A percentile compares a stretch with the other conserved stretches of the same genome.
Conservation (phyloP, 1,140 invertebrate genomes). For the Homarus americanus region DNA sequence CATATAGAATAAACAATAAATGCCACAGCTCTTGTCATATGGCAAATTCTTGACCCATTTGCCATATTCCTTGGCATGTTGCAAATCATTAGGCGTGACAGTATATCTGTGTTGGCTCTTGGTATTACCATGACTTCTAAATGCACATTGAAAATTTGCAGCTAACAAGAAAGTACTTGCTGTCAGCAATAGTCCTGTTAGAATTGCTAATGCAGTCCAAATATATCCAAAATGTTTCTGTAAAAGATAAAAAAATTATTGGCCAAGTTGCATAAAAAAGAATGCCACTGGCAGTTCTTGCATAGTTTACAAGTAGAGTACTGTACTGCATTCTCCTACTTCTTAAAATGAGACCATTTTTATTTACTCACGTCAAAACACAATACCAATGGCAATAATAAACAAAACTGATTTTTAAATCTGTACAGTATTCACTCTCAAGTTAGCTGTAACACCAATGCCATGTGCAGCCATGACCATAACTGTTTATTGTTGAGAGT, state of each 20-base stretch:
- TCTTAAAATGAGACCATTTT: too few species aligned
- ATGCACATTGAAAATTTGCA: neutral
- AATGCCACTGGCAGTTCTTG: too few species aligned
- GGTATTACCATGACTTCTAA: neutral
- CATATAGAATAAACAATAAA: conserved; percentile 39
- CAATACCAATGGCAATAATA: too few species aligned
- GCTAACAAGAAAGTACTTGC: neutral
- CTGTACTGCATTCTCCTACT: too few species aligned
- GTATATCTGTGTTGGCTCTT: neutral
- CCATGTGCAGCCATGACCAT: too few species aligned
- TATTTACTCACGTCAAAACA: too few species aligned
- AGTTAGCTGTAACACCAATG: too few species aligned
- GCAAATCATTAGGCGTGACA: neutral
- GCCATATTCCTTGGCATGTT: conserved; percentile 7
- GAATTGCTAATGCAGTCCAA: neutral
- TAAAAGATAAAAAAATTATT: neutral
- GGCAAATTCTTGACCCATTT: conserved; percentile 28
- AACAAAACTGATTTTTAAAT: too few species aligned
- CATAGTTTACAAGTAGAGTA: too few species aligned
- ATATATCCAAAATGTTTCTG: neutral
- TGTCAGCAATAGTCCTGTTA: neutral
- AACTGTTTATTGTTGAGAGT: too few species aligned
- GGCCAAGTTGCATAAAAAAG: too few species aligned
- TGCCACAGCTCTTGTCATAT: conserved; percentile 6
- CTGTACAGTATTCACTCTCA: too few species aligned